phyloP scores from a whole-genome alignment of 2,113 vertebrate genomes.

The Polypterus senegalus region DNA sequence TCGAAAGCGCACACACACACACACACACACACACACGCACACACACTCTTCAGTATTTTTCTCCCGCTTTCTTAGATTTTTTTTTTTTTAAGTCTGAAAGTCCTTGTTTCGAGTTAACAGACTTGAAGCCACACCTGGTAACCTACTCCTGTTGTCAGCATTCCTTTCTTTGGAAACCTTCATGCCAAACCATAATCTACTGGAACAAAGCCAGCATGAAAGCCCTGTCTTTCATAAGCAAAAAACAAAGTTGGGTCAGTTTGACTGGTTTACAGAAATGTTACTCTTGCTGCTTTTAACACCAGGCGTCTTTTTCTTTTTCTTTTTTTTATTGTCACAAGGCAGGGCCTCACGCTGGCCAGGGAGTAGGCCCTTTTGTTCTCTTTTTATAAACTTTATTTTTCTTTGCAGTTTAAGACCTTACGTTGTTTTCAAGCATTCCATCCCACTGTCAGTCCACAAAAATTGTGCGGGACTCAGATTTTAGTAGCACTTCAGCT shows the following conservation, averaged over 20 bases:
- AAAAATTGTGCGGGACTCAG: conserved; percentile 8
- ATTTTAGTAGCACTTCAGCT: no score
- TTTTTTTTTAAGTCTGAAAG: conserved; percentile 31
- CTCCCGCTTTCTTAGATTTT: conserved; percentile 15
- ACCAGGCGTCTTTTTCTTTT: no score
- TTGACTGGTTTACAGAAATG: conserved; percentile 40
- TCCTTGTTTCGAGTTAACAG: conserved; percentile 58
- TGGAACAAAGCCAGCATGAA: conserved; percentile 52
- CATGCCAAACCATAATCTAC: conserved; percentile 53
- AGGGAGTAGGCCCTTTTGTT: no score
- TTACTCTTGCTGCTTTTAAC: conserved; percentile 19
- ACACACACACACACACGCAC: no score
- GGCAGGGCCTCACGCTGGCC: no score
- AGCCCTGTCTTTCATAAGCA: conserved; percentile 29
- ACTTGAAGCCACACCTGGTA: conserved; percentile 68
- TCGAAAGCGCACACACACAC: no score
- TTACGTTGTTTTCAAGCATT: conserved; percentile 17
- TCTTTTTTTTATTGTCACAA: no score
- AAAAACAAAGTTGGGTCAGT: conserved; percentile 43
- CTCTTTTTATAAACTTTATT: conserved; percentile 9
- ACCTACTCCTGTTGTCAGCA: conserved; percentile 54
- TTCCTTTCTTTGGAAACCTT: conserved; percentile 60
- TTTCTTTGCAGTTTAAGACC: conserved; percentile 13
- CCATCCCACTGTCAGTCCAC: conserved; percentile 9
- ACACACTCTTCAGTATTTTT: conserved; percentile 24